Conservation (phyloP, 2,797 vertebrate genomes). For the Phaenicophaeus curvirostris region DNA sequence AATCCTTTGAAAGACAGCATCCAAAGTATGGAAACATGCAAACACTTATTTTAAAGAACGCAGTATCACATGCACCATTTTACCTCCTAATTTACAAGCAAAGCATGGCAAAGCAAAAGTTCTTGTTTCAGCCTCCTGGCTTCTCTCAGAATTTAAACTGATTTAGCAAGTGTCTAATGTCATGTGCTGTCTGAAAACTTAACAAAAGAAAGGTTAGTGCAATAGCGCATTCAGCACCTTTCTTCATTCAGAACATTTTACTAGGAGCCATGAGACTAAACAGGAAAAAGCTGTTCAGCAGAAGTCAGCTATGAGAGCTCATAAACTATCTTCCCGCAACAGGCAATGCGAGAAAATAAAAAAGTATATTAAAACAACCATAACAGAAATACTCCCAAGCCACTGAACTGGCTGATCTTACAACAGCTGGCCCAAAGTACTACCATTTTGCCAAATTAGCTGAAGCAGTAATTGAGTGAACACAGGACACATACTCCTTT, state of each 20-base stretch:
- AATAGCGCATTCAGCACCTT: neutral
- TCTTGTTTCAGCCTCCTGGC: slow-evolving; percentile 62
- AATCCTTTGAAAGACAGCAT: slow-evolving; percentile 38
- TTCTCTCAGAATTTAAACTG: slow-evolving; percentile 9
- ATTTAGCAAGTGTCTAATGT: slow-evolving; percentile 14
- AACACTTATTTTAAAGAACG: slow-evolving; percentile 12
- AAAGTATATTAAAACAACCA: neutral
- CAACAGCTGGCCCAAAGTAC: neutral
- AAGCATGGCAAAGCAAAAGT: slow-evolving; percentile 44
- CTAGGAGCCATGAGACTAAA: slow-evolving; percentile 56
- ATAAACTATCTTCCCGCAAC: slow-evolving; percentile 21
- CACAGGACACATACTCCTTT: neutral
- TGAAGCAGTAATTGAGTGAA: neutral
- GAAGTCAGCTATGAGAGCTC: slow-evolving; percentile 6
- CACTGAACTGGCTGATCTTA: neutral
- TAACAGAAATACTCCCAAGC: neutral
- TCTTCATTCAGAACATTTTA: neutral
- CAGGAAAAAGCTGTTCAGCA: slow-evolving; percentile 13
- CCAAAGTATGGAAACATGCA: slow-evolving; percentile 20
- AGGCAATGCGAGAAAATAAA: neutral
- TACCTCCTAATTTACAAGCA: slow-evolving; percentile 41
- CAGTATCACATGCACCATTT: slow-evolving; percentile 51
- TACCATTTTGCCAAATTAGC: neutral
- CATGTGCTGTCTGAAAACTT: neutral
- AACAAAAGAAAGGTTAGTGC: slow-evolving; percentile 28